phyloP scores from a whole-genome alignment of 1,140 invertebrate species.

The Leptinotarsa texana region DNA sequence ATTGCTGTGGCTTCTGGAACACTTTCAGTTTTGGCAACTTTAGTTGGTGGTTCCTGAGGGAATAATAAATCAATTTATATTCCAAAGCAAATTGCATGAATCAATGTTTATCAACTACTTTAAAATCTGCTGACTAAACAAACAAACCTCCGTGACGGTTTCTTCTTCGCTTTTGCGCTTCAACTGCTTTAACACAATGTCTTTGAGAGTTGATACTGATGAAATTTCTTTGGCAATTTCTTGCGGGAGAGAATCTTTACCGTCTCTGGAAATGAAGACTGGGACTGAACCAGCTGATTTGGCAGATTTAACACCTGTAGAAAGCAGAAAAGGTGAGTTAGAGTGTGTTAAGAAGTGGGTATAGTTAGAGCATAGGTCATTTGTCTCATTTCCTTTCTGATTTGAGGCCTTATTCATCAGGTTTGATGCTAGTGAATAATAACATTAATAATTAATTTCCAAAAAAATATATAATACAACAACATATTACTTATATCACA shows the following conservation, averaged over 20 bases:
- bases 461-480: too few species aligned
- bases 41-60: slow-evolving; percentile 31
- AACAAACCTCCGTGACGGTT: not conserved
- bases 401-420: too few species aligned
- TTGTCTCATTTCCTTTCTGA: too few species aligned
- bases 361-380: too few species aligned
- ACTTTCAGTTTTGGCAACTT: slow-evolving; percentile 35
- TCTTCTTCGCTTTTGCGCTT: slow-evolving; percentile 47
- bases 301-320: slow-evolving; percentile 78
- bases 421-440: too few species aligned
- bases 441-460: too few species aligned
- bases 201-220: slow-evolving; percentile 63
- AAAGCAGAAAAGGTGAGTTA: too few species aligned
- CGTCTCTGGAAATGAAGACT: slow-evolving; percentile 74
- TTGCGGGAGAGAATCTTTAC: slow-evolving; percentile 70
- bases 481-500: too few species aligned
- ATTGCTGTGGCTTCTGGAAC: not conserved
- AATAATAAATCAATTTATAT: not conserved
- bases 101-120: not conserved
- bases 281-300: slow-evolving; percentile 70
- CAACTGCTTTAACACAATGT: slow-evolving; percentile 46
- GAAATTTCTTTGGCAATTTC: slow-evolving; percentile 64
- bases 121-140: not conserved
- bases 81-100: not conserved
- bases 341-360: too few species aligned